These are phyloP conservation scores for Plutomurus gul DNA, from an alignment of 1,140 invertebrate species.

Conservation along the genomic window DNA sequence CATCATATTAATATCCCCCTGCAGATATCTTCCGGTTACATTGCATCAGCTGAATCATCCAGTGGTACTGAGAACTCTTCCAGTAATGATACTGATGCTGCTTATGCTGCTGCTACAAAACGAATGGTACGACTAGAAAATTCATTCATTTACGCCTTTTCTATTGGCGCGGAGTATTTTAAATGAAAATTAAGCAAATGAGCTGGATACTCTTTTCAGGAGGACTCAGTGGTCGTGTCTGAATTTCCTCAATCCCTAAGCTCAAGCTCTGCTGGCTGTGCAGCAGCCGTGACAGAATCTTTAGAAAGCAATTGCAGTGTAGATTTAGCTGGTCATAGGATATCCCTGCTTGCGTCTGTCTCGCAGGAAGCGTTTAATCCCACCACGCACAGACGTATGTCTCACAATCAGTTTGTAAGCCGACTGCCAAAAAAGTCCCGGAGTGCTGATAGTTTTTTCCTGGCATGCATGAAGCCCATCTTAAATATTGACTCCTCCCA, in stretches of 20 bases:
- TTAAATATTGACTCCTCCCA: neutral
- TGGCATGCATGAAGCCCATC: neutral
- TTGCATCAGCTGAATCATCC: neutral
- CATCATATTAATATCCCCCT: too few relatives aligned
- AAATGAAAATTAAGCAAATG: too few relatives aligned
- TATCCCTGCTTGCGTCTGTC: neutral
- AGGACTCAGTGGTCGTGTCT: too few relatives aligned
- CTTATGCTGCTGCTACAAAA: neutral
- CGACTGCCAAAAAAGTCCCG: neutral
- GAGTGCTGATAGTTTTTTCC: neutral
- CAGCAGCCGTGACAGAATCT: neutral
- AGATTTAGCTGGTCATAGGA: neutral
- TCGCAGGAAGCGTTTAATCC: neutral
- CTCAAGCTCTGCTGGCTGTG: neutral
- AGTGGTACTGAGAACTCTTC: neutral
- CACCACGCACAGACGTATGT: too few relatives aligned
- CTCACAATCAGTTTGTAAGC: neutral
- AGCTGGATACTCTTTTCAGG: too few relatives aligned
- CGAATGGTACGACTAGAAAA: neutral
- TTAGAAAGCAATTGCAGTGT: neutral
- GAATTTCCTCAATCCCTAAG: too few relatives aligned
- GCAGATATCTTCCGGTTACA: neutral
- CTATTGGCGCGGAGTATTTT: neutral
- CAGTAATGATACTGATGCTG: neutral
- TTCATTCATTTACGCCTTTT: neutral